phyloP scores from a whole-genome alignment of 2,888 invertebrate genomes.

The Eulithis prunata region DNA sequence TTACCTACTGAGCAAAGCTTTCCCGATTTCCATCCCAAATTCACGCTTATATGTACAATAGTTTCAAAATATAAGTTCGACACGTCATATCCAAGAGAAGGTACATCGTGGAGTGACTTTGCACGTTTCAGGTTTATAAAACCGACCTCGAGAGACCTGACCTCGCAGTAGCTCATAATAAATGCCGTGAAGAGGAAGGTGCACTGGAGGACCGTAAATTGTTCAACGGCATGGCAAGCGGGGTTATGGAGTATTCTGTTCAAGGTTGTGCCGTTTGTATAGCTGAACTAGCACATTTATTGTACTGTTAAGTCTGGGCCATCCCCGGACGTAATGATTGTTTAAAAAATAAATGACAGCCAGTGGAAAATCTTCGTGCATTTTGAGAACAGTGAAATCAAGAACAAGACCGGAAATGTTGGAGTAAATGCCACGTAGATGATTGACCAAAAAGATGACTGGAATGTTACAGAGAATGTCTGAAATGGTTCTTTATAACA shows the following conservation, averaged over 20 bases:
- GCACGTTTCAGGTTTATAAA: conserved; percentile 35
- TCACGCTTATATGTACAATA: too few relatives aligned
- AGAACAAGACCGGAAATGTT: too few relatives aligned
- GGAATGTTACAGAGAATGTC: not conserved
- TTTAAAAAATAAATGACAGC: too few relatives aligned
- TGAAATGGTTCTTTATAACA: conserved; percentile 11
- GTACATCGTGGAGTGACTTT: conserved; percentile 15
- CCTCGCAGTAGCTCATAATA: conserved; percentile 32
- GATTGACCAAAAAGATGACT: not conserved
- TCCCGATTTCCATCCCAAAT: too few relatives aligned
- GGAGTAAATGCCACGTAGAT: not conserved
- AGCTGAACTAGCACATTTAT: not conserved
- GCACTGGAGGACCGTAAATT: conserved; percentile 31
- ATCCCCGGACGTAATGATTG: too few relatives aligned
- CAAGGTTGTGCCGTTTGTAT: conserved; percentile 1
- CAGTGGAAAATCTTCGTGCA: too few relatives aligned
- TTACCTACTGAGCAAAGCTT: too few relatives aligned
- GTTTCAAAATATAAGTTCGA: too few relatives aligned
- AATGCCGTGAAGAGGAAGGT: conserved; percentile 25
- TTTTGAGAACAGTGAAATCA: too few relatives aligned
- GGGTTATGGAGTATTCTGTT: conserved; percentile 3
- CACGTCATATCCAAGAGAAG: conserved; percentile 6
- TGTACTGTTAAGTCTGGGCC: too few relatives aligned
- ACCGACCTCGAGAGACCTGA: conserved; percentile 31
- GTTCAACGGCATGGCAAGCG: conserved; percentile 22